Conservation (phyloP, 2,797 vertebrate genomes). For the Megaceryle alcyon region DNA sequence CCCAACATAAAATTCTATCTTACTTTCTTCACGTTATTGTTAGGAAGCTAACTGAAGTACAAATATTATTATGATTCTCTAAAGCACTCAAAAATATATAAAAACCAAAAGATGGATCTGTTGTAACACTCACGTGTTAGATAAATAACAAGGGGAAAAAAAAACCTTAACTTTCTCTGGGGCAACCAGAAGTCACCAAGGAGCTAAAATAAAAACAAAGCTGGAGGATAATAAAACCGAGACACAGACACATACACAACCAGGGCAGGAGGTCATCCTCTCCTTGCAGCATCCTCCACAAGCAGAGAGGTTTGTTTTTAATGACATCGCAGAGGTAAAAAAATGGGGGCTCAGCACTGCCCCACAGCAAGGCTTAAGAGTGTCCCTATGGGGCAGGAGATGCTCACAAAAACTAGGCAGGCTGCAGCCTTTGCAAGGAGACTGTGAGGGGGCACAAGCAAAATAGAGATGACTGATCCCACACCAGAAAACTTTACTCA, state of each 20-base stretch:
- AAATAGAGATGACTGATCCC: rapidly evolving
- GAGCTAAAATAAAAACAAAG: background rate
- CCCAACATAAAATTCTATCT: background rate
- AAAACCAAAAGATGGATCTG: background rate
- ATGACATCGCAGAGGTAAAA: rapidly evolving
- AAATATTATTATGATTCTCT: background rate
- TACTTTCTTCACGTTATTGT: background rate
- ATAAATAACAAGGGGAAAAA: background rate
- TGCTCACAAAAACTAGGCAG: background rate
- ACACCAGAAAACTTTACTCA: rapidly evolving
- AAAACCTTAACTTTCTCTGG: background rate
- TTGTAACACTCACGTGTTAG: background rate
- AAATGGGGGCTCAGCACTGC: background rate
- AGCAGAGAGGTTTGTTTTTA: background rate
- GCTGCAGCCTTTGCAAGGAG: background rate
- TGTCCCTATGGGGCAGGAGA: background rate
- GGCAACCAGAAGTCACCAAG: background rate
- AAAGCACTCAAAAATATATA: background rate
- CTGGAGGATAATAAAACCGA: rapidly evolving
- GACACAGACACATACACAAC: background rate
- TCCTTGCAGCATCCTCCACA: background rate
- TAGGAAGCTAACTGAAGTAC: background rate
- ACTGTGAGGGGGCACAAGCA: background rate
- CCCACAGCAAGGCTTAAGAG: background rate
- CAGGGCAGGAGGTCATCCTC: background rate